Evolutionary conservation across 2,797 vertebrate species (phyloP), one percentile per base, ranked within the genome.

Genomic region (Enoplosus armatus): DNA sequence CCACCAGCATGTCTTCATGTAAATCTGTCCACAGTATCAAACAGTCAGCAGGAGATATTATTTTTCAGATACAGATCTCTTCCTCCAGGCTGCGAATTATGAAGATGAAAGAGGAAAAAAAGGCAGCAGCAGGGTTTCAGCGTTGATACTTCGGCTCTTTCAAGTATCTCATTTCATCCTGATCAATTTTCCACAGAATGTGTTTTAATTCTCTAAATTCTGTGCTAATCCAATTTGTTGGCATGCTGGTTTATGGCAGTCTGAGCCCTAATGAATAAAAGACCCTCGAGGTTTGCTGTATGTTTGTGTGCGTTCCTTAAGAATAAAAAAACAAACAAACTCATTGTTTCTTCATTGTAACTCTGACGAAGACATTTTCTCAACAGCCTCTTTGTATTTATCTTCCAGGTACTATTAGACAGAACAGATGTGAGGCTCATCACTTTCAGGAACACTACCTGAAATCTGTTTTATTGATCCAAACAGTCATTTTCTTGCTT

Each of bases 221-320:
- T 58, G 60, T 12, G 26, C 79, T 91, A 87, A 92, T 94, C 88
- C 78, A 82, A 79, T 92, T 92, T 89, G 89, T 84, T 75, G 74
- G 66, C 72, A 15, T 56, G 74, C 63, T 73, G 68, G 26, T 85
- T 75, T 79, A 73, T 26, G 55, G 75, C 14, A 20, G 43, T 20
- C 63, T 72, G 27, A 74, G 54, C 50, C 60, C 77, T 66, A 27
- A 77, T 76, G 71, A 88, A 85, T 87, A 79, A 79, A 85, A 82
- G 48, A 74, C 59, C 81, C 87, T 41, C 0, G 43, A 77, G 88
- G 74, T 63, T 37, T 35, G n/a, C 10, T 53, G 53, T 9, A 24
- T 24, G 74, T 39, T 64, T 33, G 33, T 33, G 20, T 59, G 75
- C 35, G 45, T 84, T 82, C 51, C 60, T 82, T 76, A 75, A 83